These are phyloP conservation scores for Piaya cayana DNA, from an alignment of 2,113 vertebrate genomes.

Conservation along the genomic window DNA sequence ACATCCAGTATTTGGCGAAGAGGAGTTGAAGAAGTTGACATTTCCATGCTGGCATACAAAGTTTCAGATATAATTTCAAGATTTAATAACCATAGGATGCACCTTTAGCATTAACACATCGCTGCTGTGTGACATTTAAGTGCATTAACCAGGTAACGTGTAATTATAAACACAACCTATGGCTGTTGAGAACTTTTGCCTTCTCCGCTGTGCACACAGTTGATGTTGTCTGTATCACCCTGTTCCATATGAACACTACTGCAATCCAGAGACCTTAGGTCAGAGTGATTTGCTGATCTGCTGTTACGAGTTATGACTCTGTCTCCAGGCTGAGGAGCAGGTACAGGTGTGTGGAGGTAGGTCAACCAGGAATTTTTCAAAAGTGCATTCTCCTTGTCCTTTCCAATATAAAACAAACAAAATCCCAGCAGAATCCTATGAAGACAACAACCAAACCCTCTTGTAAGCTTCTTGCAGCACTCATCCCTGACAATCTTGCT, in stretches of 20 bases:
- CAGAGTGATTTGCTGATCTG: not conserved
- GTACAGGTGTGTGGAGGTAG: not conserved
- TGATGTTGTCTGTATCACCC: not conserved
- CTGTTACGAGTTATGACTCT: not conserved
- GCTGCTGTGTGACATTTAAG: not conserved
- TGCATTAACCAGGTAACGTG: not conserved
- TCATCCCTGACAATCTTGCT: not conserved
- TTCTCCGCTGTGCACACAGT: not conserved
- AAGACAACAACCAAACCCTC: not conserved
- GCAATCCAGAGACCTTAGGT: not conserved
- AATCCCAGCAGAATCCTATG: not conserved
- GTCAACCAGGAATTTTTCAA: not conserved
- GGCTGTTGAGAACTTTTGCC: not conserved
- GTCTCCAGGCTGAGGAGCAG: not conserved
- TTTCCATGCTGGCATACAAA: not conserved
- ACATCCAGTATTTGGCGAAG: not conserved
- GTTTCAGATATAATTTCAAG: not conserved
- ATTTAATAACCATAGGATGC: not conserved
- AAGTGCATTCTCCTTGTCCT: not conserved
- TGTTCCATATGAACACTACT: not conserved
- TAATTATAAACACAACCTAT: not conserved
- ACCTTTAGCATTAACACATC: not conserved
- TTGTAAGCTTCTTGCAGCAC: not conserved
- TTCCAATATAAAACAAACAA: not conserved
- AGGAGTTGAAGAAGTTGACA: not conserved